phyloP scores from a whole-genome alignment of 2,888 invertebrate species.

The Sabatieria punctata region DNA sequence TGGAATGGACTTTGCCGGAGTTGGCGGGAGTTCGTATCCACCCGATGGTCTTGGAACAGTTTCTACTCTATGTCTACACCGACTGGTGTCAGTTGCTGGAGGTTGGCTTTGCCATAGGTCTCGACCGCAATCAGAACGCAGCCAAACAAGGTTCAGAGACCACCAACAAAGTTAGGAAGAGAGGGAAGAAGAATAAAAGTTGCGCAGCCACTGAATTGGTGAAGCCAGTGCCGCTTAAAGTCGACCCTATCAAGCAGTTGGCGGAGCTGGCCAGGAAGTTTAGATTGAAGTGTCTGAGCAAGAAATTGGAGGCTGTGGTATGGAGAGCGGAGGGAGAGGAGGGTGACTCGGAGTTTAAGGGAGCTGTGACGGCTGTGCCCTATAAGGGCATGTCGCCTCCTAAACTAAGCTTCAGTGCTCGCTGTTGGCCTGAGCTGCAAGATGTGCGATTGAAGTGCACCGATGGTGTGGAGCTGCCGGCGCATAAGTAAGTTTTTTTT shows the following conservation, averaged over 20 bases:
- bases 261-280: background rate
- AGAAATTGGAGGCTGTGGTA: background rate
- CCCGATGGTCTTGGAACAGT: background rate
- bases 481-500: slow-evolving; percentile 68
- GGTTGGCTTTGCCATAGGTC: too few species aligned
- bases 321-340: background rate
- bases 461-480: slow-evolving; percentile 38
- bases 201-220: too few species aligned
- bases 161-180: too few species aligned
- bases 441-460: background rate
- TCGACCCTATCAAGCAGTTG: background rate
- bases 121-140: too few species aligned
- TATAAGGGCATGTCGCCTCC: background rate
- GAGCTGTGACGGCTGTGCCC: background rate
- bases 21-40: too few species aligned
- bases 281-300: background rate
- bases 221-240: too few species aligned
- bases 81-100: background rate
- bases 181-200: too few species aligned
- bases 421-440: background rate
- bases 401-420: background rate
- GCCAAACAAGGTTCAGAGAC: too few species aligned
- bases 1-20: background rate
- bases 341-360: background rate
- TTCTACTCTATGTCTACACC: slow-evolving; percentile 1